phyloP scores from a whole-genome alignment of 2,888 invertebrate species.

The Melanargia galathea region DNA sequence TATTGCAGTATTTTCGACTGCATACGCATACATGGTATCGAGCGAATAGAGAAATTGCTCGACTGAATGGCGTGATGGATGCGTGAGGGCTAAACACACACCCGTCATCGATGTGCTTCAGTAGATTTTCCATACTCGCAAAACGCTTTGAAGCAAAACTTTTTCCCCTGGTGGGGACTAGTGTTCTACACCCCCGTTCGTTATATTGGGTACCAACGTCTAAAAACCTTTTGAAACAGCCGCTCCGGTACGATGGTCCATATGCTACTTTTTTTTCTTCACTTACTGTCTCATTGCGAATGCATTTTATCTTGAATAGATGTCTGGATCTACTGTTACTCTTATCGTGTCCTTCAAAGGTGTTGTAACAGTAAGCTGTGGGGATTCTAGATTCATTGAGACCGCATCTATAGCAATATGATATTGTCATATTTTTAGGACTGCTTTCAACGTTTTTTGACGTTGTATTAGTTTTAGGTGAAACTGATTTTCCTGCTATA shows the following conservation, averaged over 20 bases:
- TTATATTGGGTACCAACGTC: slow-evolving; percentile 48
- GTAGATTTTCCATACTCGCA: slow-evolving; percentile 40
- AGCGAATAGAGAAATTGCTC: slow-evolving; percentile 54
- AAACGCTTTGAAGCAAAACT: slow-evolving; percentile 41
- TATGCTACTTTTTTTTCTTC: slow-evolving; percentile 27
- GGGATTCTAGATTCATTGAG: slow-evolving; percentile 38
- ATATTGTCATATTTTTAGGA: slow-evolving; percentile 1
- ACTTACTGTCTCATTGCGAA: not conserved
- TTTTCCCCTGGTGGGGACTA: slow-evolving; percentile 33
- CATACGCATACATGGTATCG: slow-evolving; percentile 64
- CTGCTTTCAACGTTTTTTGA: not conserved
- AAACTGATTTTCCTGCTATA: not conserved
- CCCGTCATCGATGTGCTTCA: slow-evolving; percentile 44
- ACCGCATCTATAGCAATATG: slow-evolving; percentile 40
- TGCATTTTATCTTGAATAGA: slow-evolving; percentile 37
- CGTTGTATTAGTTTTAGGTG: not conserved
- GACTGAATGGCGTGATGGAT: slow-evolving; percentile 56
- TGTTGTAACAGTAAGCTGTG: slow-evolving; percentile 32
- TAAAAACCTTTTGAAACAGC: slow-evolving; percentile 49
- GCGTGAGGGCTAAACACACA: slow-evolving; percentile 57
- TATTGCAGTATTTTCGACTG: slow-evolving; percentile 52
- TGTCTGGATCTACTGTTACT: slow-evolving; percentile 7
- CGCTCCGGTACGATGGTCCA: slow-evolving; percentile 39
- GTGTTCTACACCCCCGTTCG: slow-evolving; percentile 46
- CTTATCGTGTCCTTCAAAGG: slow-evolving; percentile 33